phyloP scores from a whole-genome alignment of 2,888 invertebrate genomes.

The Odontocolon sp. region DNA sequence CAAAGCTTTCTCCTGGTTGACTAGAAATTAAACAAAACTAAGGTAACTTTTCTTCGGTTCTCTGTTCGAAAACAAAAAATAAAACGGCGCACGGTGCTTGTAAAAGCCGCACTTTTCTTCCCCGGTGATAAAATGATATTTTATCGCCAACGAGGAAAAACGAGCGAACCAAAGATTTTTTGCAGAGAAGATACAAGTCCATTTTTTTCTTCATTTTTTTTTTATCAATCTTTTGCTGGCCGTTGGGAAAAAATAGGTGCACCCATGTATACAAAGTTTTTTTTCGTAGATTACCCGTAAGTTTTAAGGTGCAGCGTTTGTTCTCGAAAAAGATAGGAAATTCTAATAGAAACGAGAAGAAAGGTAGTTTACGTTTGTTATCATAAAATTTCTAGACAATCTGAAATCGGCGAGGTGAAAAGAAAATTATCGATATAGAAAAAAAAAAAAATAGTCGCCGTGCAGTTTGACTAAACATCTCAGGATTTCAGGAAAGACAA shows the following conservation, averaged over 20 bases:
- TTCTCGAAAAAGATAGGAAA: background rate
- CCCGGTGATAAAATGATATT: no score
- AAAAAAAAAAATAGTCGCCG: background rate
- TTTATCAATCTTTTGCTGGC: slow-evolving; percentile 9
- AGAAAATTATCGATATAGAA: no score
- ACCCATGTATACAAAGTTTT: slow-evolving; percentile 10
- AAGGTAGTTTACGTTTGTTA: slow-evolving; percentile 1
- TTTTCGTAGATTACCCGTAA: slow-evolving; percentile 33
- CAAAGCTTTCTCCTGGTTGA: slow-evolving; percentile 93
- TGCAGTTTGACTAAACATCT: background rate
- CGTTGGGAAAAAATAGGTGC: slow-evolving; percentile 9
- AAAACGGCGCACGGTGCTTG: slow-evolving; percentile 62
- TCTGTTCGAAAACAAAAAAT: slow-evolving; percentile 3
- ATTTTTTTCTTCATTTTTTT: background rate
- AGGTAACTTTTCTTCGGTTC: slow-evolving; percentile 4
- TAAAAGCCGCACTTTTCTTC: slow-evolving; percentile 55
- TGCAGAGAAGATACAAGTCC: slow-evolving; percentile 46
- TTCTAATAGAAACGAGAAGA: background rate
- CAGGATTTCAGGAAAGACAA: slow-evolving; percentile 22
- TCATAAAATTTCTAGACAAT: slow-evolving; percentile 28
- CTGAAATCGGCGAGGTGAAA: background rate
- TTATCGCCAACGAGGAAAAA: slow-evolving; percentile 55
- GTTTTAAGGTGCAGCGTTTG: slow-evolving; percentile 15
- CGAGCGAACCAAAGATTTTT: slow-evolving; percentile 67
- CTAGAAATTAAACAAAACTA: slow-evolving; percentile 81